These are phyloP conservation scores for Stegastes partitus DNA, from an alignment of 2,113 vertebrate species.

Conservation along the genomic window DNA sequence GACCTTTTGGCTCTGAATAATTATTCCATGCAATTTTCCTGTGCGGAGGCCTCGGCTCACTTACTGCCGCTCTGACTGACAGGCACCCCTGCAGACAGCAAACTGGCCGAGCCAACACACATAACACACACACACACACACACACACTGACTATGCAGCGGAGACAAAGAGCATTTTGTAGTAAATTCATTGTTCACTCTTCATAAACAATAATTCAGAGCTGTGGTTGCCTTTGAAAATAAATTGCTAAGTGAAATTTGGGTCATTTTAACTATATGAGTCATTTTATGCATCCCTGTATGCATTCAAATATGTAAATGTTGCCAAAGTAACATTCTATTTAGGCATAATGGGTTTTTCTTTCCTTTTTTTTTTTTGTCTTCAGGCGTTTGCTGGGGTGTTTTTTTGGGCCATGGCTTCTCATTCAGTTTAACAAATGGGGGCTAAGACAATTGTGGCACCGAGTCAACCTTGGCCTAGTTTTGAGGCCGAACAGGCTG, in stretches of 20 bases:
- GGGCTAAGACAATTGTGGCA: slow-evolving; percentile 64
- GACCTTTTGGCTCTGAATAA: slow-evolving; percentile 65
- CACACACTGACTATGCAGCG: slow-evolving; percentile 6
- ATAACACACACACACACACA: slow-evolving; percentile 24
- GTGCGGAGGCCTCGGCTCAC: slow-evolving; percentile 47
- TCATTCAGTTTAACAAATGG: slow-evolving; percentile 63
- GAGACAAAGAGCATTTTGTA: slow-evolving; percentile 32
- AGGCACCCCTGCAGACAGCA: slow-evolving; percentile 48
- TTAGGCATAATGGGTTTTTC: background rate
- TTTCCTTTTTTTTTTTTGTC: no score
- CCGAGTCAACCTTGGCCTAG: slow-evolving; percentile 46
- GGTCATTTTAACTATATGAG: slow-evolving; percentile 31
- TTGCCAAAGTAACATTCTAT: slow-evolving; percentile 32
- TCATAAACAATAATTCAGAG: slow-evolving; percentile 24
- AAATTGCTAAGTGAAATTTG: slow-evolving; percentile 8
- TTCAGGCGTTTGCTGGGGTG: slow-evolving; percentile 16
- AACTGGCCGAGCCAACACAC: slow-evolving; percentile 36
- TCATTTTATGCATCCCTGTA: slow-evolving; percentile 9
- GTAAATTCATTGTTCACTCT: slow-evolving; percentile 25
- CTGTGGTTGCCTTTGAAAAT: slow-evolving; percentile 20
- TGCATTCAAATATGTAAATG: slow-evolving; percentile 33
- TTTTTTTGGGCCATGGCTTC: slow-evolving; percentile 43
- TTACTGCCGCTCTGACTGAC: slow-evolving; percentile 51
- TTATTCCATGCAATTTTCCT: slow-evolving; percentile 72
- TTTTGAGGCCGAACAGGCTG: slow-evolving; percentile 53